A percentile compares a stretch with the other conserved stretches of the same genome.
These are phyloP conservation scores for Agrotis puta DNA, from an alignment of 2,888 invertebrate genomes.

Conservation along the genomic window DNA sequence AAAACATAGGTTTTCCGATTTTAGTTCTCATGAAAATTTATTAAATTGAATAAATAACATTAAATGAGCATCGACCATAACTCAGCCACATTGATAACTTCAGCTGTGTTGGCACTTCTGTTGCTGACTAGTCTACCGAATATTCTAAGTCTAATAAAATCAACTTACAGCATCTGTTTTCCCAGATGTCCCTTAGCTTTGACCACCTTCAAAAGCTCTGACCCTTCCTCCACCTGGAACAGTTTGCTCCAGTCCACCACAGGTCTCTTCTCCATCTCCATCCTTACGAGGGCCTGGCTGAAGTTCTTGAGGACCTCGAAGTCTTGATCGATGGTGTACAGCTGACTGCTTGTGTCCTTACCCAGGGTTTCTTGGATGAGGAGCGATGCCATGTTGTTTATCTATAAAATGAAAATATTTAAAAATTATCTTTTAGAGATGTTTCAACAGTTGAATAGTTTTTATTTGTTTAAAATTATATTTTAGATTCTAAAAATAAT, in stretches of 20 bases:
- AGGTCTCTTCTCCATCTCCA: conserved; percentile 66
- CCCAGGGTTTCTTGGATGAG: conserved; percentile 86
- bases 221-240: conserved; percentile 74
- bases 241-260: conserved; percentile 76
- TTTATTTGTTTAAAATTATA: too few species aligned
- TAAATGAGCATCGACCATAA: not conserved
- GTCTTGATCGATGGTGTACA: conserved; percentile 82
- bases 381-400: conserved; percentile 86
- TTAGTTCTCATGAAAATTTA: too few species aligned
- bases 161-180: conserved; percentile 84
- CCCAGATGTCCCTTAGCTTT: conserved; percentile 75
- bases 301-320: conserved; percentile 81
- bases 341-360: conserved; percentile 80
- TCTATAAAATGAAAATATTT: conserved; percentile 64
- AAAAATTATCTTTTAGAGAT: not conserved
- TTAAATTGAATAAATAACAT: not conserved
- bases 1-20: too few species aligned
- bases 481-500: too few species aligned
- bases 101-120: too few species aligned
- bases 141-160: not conserved
- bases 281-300: conserved; percentile 70
- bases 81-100: not conserved
- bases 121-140: too few species aligned
- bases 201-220: conserved; percentile 76
- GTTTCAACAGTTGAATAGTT: not conserved